Percentiles rank a stretch among this genome's conserved stretches.
Conservation (phyloP, 2,888 invertebrate species). For the Xylocampa areola region DNA sequence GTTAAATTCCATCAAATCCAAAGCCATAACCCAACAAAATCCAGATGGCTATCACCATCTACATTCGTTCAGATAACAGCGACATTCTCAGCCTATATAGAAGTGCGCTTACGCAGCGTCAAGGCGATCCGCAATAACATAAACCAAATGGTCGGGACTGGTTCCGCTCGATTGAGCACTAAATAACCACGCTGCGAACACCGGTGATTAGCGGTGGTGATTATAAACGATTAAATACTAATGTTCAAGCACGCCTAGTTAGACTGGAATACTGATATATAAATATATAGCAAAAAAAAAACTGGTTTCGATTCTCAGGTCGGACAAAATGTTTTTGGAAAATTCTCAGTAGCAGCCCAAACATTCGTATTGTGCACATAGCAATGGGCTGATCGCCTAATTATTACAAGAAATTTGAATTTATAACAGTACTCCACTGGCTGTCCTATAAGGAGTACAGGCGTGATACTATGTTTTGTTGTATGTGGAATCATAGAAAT, state of each 20-base stretch:
- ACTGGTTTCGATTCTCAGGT: too few species aligned
- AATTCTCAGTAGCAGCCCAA: too few species aligned
- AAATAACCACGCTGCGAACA: slow-evolving; percentile 30
- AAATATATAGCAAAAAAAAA: too few species aligned
- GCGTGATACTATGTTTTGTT: too few species aligned
- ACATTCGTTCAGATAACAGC: slow-evolving; percentile 14
- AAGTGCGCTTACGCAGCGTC: slow-evolving; percentile 49
- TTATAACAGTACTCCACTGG: too few species aligned
- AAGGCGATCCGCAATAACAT: slow-evolving; percentile 60
- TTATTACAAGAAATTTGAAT: too few species aligned
- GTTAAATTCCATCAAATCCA: neutral
- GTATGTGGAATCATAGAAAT: too few species aligned
- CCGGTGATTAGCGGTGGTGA: slow-evolving; percentile 33
- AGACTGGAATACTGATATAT: neutral
- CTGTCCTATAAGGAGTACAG: too few species aligned
- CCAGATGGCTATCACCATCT: slow-evolving; percentile 11
- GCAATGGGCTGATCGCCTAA: too few species aligned
- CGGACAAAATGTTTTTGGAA: too few species aligned
- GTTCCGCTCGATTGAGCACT: slow-evolving; percentile 40
- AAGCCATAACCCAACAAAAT: neutral
- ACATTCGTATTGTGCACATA: too few species aligned
- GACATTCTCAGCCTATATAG: slow-evolving; percentile 50
- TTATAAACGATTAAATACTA: slow-evolving; percentile 25
- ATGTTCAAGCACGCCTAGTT: neutral
- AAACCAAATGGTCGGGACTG: slow-evolving; percentile 50